Conservation (phyloP, 1,140 invertebrate species). For the Zaprionus africanus region DNA sequence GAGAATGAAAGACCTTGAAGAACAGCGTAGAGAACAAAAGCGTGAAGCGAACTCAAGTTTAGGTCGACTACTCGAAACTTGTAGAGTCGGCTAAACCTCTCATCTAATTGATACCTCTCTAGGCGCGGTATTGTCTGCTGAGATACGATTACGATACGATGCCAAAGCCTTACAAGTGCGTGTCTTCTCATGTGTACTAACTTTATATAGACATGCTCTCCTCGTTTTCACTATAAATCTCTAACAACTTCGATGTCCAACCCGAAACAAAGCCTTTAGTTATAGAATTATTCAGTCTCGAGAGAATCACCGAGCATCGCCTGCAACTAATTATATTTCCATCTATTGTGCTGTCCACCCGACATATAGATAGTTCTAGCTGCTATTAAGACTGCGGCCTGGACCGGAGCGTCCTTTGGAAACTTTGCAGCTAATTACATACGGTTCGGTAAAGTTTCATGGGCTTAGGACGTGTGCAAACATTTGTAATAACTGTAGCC, state of each 20-base stretch:
- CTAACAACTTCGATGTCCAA: no score
- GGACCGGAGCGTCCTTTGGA: constrained; percentile 12
- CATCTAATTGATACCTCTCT: background rate
- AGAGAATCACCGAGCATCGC: background rate
- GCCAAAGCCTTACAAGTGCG: no score
- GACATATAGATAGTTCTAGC: background rate
- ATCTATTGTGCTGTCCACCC: background rate
- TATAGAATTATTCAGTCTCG: background rate
- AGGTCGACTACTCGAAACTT: background rate
- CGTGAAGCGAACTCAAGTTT: background rate
- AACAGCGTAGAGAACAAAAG: constrained; percentile 11
- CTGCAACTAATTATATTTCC: constrained; percentile 5
- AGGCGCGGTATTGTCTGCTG: no score
- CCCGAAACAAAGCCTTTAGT: background rate
- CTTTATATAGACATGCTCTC: background rate
- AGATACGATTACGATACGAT: background rate
- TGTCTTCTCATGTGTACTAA: background rate
- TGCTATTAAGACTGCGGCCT: background rate
- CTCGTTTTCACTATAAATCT: background rate
- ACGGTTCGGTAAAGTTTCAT: constrained; percentile 23
- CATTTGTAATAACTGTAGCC: constrained; percentile 32
- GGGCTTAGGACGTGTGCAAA: constrained; percentile 33
- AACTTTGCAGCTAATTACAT: constrained; percentile 39
- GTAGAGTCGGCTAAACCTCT: background rate
- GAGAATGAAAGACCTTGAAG: constrained; percentile 22